Base-by-base conservation (phyloP, 2,113 vertebrate genomes). In the Sylvilagus bachmani region DNA sequence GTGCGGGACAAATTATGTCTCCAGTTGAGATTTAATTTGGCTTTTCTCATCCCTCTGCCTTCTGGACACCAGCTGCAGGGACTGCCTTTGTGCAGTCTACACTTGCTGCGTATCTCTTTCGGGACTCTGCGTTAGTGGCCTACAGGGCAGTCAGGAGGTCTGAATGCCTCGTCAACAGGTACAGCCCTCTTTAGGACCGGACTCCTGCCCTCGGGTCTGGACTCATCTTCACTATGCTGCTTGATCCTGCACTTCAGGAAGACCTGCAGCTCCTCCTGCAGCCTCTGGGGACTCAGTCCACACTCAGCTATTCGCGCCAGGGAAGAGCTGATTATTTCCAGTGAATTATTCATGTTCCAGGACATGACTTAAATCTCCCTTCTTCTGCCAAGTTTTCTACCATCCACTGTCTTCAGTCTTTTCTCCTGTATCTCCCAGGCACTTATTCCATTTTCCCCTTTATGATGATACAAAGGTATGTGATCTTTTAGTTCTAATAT, bases 21-120 rank as follows among this genome's bases (percentile, higher is more conserved):
- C 38, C 49, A 70, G 66, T 25, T 83, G 79, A 74, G 73, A 21
- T 89, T 90, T 89, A 90, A 89, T 38, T 69, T 64, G 27, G 74
- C 44, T 95, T 49, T 27, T 82, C 58, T 86, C 84, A 88, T 88
- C 67, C n/a, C 17, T 94, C 74, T 93, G 66, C 70, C 44, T 86
- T 84, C 61, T 80, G 86, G 90, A 85, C 36, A 81, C 61, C 38
- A 92, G 62, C 58, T 92, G 55, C 79, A 87, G 33, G 49, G 17
- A 21, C 38, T 44, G 29, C 51, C 67, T 85, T 94, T 53, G 19
- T 75, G 6, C 2, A 16, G 51, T 31, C 24, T 25, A 14, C 77
- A 81, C 21, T 31, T 61, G 6, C 25, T 44, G 9, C 44, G 44
- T 0, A 21, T 69, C 61, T 84, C n/a, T 75, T n/a, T 51, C 38